A percentile compares a stretch with the other conserved stretches of the same genome.
Conservation (phyloP, 2,888 invertebrate genomes). For the Steromphala cineraria region DNA sequence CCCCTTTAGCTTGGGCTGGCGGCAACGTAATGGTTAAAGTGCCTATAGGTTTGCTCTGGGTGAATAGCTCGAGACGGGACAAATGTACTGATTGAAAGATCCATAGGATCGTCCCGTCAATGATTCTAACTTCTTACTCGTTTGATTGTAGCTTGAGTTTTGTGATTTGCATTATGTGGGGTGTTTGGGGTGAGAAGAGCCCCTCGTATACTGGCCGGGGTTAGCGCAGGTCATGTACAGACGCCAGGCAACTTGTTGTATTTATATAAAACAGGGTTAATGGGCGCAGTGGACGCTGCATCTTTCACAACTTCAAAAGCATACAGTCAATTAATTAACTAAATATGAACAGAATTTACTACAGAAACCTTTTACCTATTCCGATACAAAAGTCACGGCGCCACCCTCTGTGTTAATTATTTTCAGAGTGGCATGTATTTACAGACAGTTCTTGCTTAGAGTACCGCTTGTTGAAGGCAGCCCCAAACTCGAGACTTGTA, state of each 20-base stretch:
- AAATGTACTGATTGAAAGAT: neutral
- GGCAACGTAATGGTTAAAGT: neutral
- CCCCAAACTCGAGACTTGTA: neutral
- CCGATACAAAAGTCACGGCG: neutral
- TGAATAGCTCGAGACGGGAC: neutral
- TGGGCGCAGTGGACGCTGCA: neutral
- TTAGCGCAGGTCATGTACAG: neutral
- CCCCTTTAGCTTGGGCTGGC: neutral
- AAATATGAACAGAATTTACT: constrained; percentile 2
- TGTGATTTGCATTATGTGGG: neutral
- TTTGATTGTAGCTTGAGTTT: constrained; percentile 6
- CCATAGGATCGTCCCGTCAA: neutral
- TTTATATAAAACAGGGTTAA: neutral
- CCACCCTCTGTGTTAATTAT: constrained; percentile 10
- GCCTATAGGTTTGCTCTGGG: neutral
- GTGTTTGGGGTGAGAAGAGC: neutral
- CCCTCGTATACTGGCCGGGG: neutral
- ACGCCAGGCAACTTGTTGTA: neutral
- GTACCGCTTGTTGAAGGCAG: neutral
- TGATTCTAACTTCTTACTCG: constrained; percentile 3
- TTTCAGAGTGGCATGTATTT: constrained; percentile 5
- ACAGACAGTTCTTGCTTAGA: neutral
- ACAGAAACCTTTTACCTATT: neutral
- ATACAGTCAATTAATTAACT: neutral
- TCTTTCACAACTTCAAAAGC: neutral